These are phyloP conservation scores for Pseudococcus longispinus DNA, from an alignment of 2,888 invertebrate genomes.

Conservation along the genomic window DNA sequence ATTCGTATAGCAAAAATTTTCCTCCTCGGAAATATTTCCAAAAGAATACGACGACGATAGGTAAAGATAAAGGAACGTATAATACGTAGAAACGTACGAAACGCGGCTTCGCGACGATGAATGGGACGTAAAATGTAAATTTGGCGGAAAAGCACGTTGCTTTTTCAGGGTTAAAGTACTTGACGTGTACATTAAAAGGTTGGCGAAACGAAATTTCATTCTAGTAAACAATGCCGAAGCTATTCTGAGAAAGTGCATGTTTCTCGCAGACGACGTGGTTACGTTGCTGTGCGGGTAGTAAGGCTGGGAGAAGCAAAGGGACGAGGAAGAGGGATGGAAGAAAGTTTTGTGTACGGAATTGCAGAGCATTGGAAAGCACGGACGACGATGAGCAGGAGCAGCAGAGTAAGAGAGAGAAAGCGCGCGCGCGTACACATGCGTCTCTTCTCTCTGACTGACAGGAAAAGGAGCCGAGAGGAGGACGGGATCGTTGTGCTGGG, in stretches of 20 bases:
- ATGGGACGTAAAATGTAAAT: slow-evolving; percentile 23
- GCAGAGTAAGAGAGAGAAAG: not conserved
- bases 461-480: not conserved
- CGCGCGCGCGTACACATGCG: slow-evolving; percentile 20
- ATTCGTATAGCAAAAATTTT: not conserved
- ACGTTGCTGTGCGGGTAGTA: not conserved
- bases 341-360: not conserved
- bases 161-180: slow-evolving; percentile 27
- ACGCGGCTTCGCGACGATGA: not conserved
- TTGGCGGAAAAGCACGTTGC: slow-evolving; percentile 15
- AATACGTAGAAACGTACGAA: not conserved
- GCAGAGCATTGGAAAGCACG: slow-evolving; percentile 2
- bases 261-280: not conserved
- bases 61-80: not conserved
- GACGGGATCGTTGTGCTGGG: not conserved
- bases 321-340: not conserved
- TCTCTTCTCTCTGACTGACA: not conserved
- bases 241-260: slow-evolving; percentile 29
- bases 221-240: slow-evolving; percentile 19
- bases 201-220: slow-evolving; percentile 12
- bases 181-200: slow-evolving; percentile 19
- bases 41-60: not conserved
- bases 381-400: too few relatives aligned
- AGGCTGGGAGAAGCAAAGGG: too few relatives aligned
- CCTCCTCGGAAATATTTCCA: not conserved